Evolutionary conservation across 2,888 invertebrate genomes (phyloP).

Genomic region (Antheraea yamamai): DNA sequence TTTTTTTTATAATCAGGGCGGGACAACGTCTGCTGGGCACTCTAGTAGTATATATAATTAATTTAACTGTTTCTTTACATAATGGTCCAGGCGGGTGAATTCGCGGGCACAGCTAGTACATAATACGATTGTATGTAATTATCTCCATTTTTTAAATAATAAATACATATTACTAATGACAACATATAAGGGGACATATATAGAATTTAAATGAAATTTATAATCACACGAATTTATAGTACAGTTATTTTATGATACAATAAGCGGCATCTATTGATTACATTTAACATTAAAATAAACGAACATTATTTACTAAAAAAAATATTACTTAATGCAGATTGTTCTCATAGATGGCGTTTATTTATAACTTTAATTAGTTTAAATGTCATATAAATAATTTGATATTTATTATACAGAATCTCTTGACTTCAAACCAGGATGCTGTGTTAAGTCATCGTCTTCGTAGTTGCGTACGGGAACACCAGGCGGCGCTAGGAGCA

Average conservation of each 20-base stretch:
- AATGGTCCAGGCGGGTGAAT: too few species aligned
- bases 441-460: constrained; percentile 43
- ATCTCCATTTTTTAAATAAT: neutral
- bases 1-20: too few species aligned
- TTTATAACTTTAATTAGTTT: neutral
- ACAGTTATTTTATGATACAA: too few species aligned
- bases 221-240: neutral
- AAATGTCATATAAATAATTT: neutral
- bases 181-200: neutral
- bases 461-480: constrained; percentile 49
- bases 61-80: too few species aligned
- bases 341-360: constrained; percentile 24
- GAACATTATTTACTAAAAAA: neutral
- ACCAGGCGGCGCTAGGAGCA: constrained; percentile 56
- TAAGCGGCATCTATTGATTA: neutral
- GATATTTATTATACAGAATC: constrained; percentile 31
- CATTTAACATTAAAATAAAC: neutral
- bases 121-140: too few species aligned
- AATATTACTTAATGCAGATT: neutral
- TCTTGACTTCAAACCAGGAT: constrained; percentile 48
- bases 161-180: neutral
- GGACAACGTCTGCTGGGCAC: too few species aligned
- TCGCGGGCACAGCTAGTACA: too few species aligned
- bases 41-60: too few species aligned
- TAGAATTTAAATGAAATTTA: neutral